These are phyloP conservation scores for Gavialis gangeticus DNA, from an alignment of 2,113 vertebrate genomes.

Conservation along the genomic window DNA sequence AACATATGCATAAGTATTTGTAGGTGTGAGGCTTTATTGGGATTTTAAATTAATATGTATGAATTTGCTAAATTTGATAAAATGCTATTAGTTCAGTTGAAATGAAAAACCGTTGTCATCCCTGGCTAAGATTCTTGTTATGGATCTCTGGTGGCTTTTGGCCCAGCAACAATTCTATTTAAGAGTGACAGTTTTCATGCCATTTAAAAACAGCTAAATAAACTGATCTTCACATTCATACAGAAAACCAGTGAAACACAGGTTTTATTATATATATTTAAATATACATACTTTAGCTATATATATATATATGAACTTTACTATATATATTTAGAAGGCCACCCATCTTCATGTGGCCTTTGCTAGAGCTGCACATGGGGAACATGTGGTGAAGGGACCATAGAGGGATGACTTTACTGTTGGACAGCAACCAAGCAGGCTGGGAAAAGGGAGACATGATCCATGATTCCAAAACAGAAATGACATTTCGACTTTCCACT, in stretches of 20 bases:
- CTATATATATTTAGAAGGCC: not conserved
- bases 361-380: not conserved
- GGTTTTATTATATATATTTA: not conserved
- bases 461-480: rapidly evolving
- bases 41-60: not conserved
- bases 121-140: not conserved
- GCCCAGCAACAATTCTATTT: not conserved
- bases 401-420: not conserved
- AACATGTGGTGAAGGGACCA: not conserved
- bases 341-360: not conserved
- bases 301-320: too few species aligned
- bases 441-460: not conserved
- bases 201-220: not conserved
- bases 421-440: not conserved
- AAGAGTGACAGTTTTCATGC: slow-evolving; percentile 9
- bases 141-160: not conserved
- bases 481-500: rapidly evolving
- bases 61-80: not conserved
- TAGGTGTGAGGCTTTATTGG: not conserved
- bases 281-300: too few species aligned
- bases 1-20: not conserved
- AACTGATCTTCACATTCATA: not conserved
- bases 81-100: slow-evolving; percentile 19
- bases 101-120: slow-evolving; percentile 3
- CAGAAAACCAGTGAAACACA: not conserved